phyloP scores from a whole-genome alignment of 2,113 vertebrate species.

The Hyperopisus bebe region DNA sequence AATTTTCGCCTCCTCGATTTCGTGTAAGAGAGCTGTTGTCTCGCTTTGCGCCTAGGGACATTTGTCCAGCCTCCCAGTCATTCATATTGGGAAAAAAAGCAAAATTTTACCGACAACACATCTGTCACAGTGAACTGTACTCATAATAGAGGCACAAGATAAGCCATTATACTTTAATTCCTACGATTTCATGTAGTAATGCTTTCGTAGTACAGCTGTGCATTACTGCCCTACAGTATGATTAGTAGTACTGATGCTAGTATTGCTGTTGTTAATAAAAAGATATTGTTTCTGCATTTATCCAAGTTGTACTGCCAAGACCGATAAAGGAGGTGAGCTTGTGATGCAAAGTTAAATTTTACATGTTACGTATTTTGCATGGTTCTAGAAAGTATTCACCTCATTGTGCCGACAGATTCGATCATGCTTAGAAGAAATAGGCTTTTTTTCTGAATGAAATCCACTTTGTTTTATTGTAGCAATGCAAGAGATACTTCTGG shows the following conservation, averaged over 20 bases:
- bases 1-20: not conserved
- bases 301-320: not conserved
- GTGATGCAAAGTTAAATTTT: not conserved
- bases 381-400: not conserved
- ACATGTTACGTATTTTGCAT: not conserved
- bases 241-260: not conserved
- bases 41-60: not conserved
- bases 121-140: not conserved
- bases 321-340: not conserved
- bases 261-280: slow-evolving; percentile 1
- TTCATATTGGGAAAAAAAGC: not conserved
- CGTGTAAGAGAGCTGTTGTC: not conserved
- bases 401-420: not conserved
- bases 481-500: not conserved
- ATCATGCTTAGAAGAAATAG: not conserved
- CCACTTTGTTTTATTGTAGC: not conserved
- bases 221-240: not conserved
- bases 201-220: not conserved
- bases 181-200: not conserved
- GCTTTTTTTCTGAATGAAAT: not conserved
- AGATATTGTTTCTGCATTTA: not conserved
- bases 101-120: not conserved
- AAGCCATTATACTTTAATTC: not conserved
- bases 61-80: not conserved
- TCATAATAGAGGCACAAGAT: not conserved